These are phyloP conservation scores for Philereme transversata DNA, from an alignment of 2,888 invertebrate genomes.

Conservation along the genomic window DNA sequence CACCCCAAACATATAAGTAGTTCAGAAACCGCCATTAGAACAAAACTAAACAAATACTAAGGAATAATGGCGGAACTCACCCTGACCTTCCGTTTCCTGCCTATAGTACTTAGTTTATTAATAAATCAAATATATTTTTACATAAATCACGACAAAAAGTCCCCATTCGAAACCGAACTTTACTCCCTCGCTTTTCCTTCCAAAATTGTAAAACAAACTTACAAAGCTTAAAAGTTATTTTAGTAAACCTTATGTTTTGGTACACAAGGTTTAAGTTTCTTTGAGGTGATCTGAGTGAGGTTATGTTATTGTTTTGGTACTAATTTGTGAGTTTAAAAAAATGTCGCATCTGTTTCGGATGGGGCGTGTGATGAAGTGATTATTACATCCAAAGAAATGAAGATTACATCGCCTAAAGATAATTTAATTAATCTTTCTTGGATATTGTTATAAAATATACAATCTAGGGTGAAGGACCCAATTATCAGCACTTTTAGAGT, in stretches of 20 bases:
- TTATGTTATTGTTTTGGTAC: conserved; percentile 26
- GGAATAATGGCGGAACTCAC: conserved; percentile 60
- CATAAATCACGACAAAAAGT: conserved; percentile 50
- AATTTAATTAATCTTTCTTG: conserved; percentile 17
- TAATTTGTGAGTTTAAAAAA: conserved; percentile 37
- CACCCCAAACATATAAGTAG: conserved; percentile 43
- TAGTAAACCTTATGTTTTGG: neutral
- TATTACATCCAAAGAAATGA: no score
- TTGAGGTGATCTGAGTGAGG: conserved; percentile 1
- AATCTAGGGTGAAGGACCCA: no score
- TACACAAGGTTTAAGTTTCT: conserved; percentile 7
- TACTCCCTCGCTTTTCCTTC: fast-evolving
- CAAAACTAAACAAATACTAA: conserved; percentile 52
- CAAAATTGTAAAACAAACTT: neutral
- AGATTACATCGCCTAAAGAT: conserved; percentile 22
- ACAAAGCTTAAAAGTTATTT: neutral
- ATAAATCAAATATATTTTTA: conserved; percentile 54
- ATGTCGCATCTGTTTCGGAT: conserved; percentile 37
- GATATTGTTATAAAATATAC: no score
- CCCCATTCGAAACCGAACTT: conserved; percentile 16
- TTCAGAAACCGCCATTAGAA: conserved; percentile 53
- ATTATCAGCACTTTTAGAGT: no score
- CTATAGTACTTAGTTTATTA: conserved; percentile 50
- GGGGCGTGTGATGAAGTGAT: conserved; percentile 36
- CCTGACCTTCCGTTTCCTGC: conserved; percentile 53